These are phyloP conservation scores for Ganaspis brasiliensis DNA, from an alignment of 2,888 invertebrate species.

Conservation along the genomic window DNA sequence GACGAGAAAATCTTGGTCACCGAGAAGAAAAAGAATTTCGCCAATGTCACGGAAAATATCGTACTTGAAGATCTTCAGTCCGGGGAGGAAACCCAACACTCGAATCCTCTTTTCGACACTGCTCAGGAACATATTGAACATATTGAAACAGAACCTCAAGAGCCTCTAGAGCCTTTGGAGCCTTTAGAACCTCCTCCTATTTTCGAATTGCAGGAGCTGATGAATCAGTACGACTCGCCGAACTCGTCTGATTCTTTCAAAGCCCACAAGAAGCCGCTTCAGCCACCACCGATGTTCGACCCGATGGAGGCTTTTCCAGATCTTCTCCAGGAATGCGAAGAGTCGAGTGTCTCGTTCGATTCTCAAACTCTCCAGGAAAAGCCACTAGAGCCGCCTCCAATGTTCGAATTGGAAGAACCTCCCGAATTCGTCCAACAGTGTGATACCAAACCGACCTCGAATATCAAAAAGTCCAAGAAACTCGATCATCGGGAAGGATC, in stretches of 20 bases:
- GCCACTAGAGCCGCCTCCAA: constrained; percentile 7
- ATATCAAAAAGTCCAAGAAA: constrained; percentile 3
- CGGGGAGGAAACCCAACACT: not conserved
- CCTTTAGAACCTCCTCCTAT: constrained; percentile 46
- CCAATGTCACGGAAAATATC: not conserved
- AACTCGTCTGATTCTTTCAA: not conserved
- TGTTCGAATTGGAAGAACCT: constrained; percentile 13
- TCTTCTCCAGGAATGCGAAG: not conserved
- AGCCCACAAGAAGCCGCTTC: not conserved
- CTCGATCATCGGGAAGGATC: constrained; percentile 19
- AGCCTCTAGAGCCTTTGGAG: too few species aligned
- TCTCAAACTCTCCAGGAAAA: not conserved
- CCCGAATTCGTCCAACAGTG: not conserved
- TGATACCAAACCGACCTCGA: not conserved
- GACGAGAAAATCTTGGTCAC: not conserved
- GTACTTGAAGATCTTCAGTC: not conserved
- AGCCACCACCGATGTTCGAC: constrained; percentile 28
- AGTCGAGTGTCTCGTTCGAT: not conserved
- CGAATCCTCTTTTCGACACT: not conserved
- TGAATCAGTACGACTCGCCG: not conserved
- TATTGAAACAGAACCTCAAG: constrained; percentile 49
- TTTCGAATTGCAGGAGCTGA: constrained; percentile 41
- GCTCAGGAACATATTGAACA: not conserved
- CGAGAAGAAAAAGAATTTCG: not conserved
- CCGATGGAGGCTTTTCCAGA: constrained; percentile 23